Evolutionary conservation across 2,113 vertebrate genomes (phyloP).

Genomic region (Gymnocephalus cernua): DNA sequence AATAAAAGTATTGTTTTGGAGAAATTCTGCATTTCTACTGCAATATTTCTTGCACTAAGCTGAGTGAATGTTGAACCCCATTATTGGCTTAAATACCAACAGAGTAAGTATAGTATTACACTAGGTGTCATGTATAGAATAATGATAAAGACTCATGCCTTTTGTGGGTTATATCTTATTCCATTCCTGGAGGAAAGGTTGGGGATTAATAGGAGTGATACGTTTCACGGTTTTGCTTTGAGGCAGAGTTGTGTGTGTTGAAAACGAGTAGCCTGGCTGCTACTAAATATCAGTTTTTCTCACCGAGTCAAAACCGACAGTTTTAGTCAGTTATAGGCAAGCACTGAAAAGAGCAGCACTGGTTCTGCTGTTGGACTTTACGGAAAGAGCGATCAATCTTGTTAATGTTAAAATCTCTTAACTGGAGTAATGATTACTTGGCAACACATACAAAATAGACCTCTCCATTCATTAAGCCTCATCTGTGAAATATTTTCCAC

Average conservation of each 20-base stretch:
- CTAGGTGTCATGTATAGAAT: neutral
- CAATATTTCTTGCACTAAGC: neutral
- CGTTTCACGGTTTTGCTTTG: neutral
- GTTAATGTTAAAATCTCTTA: slow-evolving; percentile 27
- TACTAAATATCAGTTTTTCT: slow-evolving; percentile 24
- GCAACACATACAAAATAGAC: slow-evolving; percentile 22
- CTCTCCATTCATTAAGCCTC: slow-evolving; percentile 22
- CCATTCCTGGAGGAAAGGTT: neutral
- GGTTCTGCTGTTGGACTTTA: slow-evolving; percentile 1
- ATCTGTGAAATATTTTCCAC: slow-evolving; percentile 34
- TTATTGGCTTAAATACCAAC: neutral
- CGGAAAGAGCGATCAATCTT: slow-evolving; percentile 11
- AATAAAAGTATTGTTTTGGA: neutral
- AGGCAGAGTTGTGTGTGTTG: slow-evolving; percentile 5
- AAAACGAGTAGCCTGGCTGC: slow-evolving; percentile 12
- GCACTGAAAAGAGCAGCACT: neutral
- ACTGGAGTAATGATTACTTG: slow-evolving; percentile 17
- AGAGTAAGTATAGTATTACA: neutral
- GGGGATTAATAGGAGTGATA: slow-evolving; percentile 21
- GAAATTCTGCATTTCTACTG: neutral
- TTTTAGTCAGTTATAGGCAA: slow-evolving; percentile 14
- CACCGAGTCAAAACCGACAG: slow-evolving; percentile 20
- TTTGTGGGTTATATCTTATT: slow-evolving; percentile 1
- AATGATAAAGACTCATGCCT: neutral
- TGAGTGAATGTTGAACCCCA: neutral